Evolutionary conservation across 2,888 invertebrate genomes (phyloP).

Genomic region (Drosophila nr. fundita): DNA sequence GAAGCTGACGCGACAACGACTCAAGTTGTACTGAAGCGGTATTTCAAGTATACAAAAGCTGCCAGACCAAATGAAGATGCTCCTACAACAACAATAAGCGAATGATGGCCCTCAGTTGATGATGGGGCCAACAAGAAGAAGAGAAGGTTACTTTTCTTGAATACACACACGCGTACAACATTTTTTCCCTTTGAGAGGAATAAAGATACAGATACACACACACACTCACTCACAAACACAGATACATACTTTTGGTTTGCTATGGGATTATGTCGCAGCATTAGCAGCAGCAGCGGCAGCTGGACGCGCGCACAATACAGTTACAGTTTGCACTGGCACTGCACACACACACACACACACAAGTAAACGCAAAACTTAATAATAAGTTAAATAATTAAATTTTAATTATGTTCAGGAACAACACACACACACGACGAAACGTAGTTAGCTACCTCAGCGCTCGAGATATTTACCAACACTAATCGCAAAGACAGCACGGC

Average conservation of each 20-base stretch:
- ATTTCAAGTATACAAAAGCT: slow-evolving; percentile 79
- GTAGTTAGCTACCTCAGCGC: slow-evolving; percentile 62
- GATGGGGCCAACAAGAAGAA: slow-evolving; percentile 45
- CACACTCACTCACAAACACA: slow-evolving; percentile 38
- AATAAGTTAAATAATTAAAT: slow-evolving; percentile 76
- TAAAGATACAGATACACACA: slow-evolving; percentile 50
- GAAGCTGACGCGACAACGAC: slow-evolving; percentile 67
- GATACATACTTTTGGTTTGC: slow-evolving; percentile 68
- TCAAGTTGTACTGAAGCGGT: slow-evolving; percentile 77
- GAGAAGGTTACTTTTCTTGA: slow-evolving; percentile 74
- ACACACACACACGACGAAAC: slow-evolving; percentile 72
- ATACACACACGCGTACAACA: slow-evolving; percentile 65
- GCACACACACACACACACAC: slow-evolving; percentile 18
- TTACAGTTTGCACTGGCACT: slow-evolving; percentile 19
- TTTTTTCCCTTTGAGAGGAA: slow-evolving; percentile 64
- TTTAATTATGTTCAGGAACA: slow-evolving; percentile 71
- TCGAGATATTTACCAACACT: slow-evolving; percentile 60
- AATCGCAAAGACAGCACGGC: slow-evolving; percentile 49
- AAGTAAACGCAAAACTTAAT: slow-evolving; percentile 67
- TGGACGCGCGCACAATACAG: slow-evolving; percentile 40
- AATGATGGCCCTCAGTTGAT: slow-evolving; percentile 57
- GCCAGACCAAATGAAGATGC: slow-evolving; percentile 65
- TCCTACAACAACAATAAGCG: slow-evolving; percentile 44
- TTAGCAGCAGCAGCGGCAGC: slow-evolving; percentile 37
- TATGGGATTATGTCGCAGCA: slow-evolving; percentile 55